Conservation (phyloP, 2,888 invertebrate genomes). For the Gryllus longicercus region DNA sequence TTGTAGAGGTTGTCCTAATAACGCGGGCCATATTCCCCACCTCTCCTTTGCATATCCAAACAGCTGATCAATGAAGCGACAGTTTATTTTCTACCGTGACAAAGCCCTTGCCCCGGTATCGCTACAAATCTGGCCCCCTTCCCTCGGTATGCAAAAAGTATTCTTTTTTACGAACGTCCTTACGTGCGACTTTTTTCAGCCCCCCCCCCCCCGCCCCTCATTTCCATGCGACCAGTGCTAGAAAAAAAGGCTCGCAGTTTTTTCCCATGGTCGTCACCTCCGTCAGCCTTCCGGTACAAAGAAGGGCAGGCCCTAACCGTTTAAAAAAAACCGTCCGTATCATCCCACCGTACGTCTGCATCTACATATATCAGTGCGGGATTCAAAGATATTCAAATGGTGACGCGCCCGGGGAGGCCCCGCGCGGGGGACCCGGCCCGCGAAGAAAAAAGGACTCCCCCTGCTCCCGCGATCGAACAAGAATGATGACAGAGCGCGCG, state of each 20-base stretch:
- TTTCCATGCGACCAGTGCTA: neutral
- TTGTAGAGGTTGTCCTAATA: neutral
- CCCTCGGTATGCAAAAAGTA: slow-evolving; percentile 2
- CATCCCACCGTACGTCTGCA: neutral
- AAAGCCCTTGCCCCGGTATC: neutral
- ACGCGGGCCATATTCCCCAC: neutral
- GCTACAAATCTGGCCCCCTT: slow-evolving; percentile 8
- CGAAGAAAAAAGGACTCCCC: neutral
- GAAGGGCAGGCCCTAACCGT: neutral
- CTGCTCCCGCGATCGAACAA: neutral
- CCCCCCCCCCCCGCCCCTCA: neutral
- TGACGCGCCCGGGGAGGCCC: neutral
- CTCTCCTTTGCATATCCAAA: neutral
- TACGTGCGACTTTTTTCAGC: slow-evolving; percentile 2
- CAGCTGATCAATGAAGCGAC: slow-evolving; percentile 17
- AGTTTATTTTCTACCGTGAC: neutral
- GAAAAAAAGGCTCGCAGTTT: slow-evolving; percentile 1
- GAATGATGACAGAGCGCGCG: neutral
- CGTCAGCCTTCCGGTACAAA: slow-evolving; percentile 9
- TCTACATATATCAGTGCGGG: neutral
- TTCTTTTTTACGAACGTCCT: slow-evolving; percentile 7
- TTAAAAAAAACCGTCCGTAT: slow-evolving; percentile 17
- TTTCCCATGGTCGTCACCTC: slow-evolving; percentile 4
- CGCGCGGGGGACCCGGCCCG: neutral
- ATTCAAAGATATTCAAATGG: slow-evolving; percentile 11